Base-by-base conservation (phyloP, 2,797 vertebrate species). In the Dipus sagitta region DNA sequence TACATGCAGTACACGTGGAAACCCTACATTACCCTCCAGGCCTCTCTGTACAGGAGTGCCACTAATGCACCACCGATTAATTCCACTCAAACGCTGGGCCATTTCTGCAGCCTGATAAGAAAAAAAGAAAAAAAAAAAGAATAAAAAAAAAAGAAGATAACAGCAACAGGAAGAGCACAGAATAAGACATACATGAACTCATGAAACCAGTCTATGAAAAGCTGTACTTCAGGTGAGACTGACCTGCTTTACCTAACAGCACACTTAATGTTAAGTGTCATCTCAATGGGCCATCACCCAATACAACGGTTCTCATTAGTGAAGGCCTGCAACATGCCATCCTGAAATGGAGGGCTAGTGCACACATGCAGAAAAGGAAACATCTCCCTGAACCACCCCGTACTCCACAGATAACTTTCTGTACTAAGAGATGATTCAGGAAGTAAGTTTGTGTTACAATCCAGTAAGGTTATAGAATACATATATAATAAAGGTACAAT, bases 1-100 rank as follows among this genome's bases (percentile, higher is more conserved):
- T 10, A 34, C 3, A 83, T 0, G 23, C 30, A 34, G 30, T 21
- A 24, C 12, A 67, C 3, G 79, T 67, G 62, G 70, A 93, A 87
- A 34, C 52, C 62, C 78, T 93, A 85, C 20, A 93, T 98, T 97
- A 99, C 99, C 99, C 98, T 99, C 99, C 47, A 99, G 97, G 92
- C 99, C 99, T 98, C 99, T 98, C 96, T 99, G 99, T 47, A 99
- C 99, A 23, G 99, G 99, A 95, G 99, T 99, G 20, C 99, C 99
- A 88, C 99, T 99, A 96, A 99, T 99, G 96, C 99, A 99, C 99
- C 99, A 99, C 71, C 99, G 99, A 97, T 99, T 99, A 90, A 99
- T 98, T 38, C 99, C 99, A 32, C 99, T 99, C 62, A 99, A 98
- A 77, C 99, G 99, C 62, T 99, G 98, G 15, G 99, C 99, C 99